phyloP scores from a whole-genome alignment of 1,140 invertebrate species.

The Calosoma granatense region DNA sequence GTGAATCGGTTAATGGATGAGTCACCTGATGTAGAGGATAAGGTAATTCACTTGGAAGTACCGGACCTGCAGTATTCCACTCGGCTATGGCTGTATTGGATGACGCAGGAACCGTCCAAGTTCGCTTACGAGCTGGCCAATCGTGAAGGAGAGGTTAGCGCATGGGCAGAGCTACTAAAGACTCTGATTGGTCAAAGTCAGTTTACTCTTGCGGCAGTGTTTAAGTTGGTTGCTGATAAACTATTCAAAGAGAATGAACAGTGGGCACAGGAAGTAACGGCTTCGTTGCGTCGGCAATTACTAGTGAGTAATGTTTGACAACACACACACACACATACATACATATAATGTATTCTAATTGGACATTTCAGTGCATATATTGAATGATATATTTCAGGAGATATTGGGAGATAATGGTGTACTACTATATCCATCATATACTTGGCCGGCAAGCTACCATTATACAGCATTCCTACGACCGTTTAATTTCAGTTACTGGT shows the following conservation, averaged over 20 bases:
- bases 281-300: slow-evolving; percentile 46
- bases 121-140: slow-evolving; percentile 54
- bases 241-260: slow-evolving; percentile 48
- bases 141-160: slow-evolving; percentile 40
- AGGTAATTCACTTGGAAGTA: slow-evolving; percentile 9
- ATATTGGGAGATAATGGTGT: slow-evolving; percentile 69
- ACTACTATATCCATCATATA: slow-evolving; percentile 75
- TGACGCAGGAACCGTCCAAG: slow-evolving; percentile 54
- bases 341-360: no score
- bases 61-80: slow-evolving; percentile 46
- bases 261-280: slow-evolving; percentile 51
- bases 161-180: slow-evolving; percentile 45
- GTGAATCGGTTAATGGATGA: slow-evolving; percentile 22
- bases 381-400: slow-evolving; percentile 37
- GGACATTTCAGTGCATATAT: not conserved
- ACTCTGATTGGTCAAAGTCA: slow-evolving; percentile 46
- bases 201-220: slow-evolving; percentile 53
- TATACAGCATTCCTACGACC: slow-evolving; percentile 67
- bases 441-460: slow-evolving; percentile 76
- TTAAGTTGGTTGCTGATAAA: slow-evolving; percentile 52
- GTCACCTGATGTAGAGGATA: slow-evolving; percentile 2
- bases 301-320: slow-evolving; percentile 38
- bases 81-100: slow-evolving; percentile 62
- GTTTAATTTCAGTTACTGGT: slow-evolving; percentile 83
- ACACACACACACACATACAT: no score